Percentiles rank a stretch among this genome's conserved stretches.
Conservation (phyloP, 2,113 vertebrate species). For the Ameiurus melas region DNA sequence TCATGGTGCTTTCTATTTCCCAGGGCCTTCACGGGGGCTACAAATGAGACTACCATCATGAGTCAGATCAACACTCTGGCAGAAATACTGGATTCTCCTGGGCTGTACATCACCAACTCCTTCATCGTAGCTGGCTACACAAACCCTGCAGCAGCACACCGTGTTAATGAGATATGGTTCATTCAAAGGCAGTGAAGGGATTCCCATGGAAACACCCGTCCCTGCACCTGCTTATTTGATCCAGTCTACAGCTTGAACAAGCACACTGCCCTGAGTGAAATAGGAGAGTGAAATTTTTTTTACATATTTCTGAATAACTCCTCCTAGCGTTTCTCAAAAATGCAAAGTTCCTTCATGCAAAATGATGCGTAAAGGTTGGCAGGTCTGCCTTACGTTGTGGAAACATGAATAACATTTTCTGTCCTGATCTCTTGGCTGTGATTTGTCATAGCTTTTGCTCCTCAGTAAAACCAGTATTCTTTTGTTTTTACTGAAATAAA, state of each 20-base stretch:
- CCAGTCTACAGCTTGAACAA: not conserved
- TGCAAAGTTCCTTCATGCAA: not conserved
- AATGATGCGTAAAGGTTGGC: not conserved
- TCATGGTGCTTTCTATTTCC: not conserved
- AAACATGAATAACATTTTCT: not conserved
- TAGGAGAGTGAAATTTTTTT: not conserved
- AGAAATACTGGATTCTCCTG: conserved; percentile 74
- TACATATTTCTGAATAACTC: not conserved
- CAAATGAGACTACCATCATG: conserved; percentile 81
- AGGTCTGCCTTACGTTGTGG: not conserved
- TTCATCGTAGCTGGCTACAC: conserved; percentile 88
- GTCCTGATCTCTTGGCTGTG: not conserved
- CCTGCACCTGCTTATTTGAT: not conserved
- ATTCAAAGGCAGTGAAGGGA: conserved; percentile 72
- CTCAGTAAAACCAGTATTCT: not conserved
- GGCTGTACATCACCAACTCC: conserved; percentile 68
- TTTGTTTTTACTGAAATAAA: not conserved
- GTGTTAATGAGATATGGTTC: conserved; percentile 88
- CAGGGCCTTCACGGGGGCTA: conserved; percentile 81
- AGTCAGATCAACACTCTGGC: conserved; percentile 75
- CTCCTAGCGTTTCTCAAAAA: not conserved
- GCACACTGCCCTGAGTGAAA: not conserved
- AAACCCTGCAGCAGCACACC: conserved; percentile 80
- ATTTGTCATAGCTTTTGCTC: not conserved
- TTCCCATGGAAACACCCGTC: not conserved